phyloP scores from a whole-genome alignment of 2,797 vertebrate species.

The Apodemus agrarius region DNA sequence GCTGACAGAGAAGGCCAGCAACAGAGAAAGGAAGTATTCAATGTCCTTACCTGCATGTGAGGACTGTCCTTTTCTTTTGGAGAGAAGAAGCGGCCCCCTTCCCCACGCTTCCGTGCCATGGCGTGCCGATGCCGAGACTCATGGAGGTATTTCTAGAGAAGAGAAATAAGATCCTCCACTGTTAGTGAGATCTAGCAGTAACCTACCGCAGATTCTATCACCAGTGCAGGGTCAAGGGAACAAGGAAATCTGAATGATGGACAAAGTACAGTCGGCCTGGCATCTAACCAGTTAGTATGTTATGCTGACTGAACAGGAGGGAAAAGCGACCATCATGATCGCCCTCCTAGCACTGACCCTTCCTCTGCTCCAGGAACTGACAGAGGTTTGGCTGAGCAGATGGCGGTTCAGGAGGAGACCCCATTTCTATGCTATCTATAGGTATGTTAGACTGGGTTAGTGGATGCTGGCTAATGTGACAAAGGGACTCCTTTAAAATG shows the following conservation, averaged over 20 bases:
- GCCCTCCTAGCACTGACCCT: neutral
- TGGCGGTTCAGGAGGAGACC: neutral
- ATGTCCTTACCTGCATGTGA: conserved; percentile 86
- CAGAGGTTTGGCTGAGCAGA: neutral
- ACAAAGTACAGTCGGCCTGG: neutral
- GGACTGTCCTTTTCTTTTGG: conserved; percentile 95
- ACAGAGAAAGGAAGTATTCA: neutral
- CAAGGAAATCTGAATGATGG: neutral
- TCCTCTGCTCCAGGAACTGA: neutral
- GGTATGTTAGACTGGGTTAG: neutral
- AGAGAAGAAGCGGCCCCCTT: conserved; percentile 97
- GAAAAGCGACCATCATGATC: neutral
- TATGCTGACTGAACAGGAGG: neutral
- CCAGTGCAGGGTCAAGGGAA: neutral
- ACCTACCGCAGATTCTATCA: neutral
- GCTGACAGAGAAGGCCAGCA: neutral
- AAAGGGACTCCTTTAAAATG: neutral
- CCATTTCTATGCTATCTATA: neutral
- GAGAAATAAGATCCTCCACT: neutral
- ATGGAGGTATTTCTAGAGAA: conserved; percentile 96
- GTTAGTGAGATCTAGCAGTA: neutral
- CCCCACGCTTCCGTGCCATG: conserved; percentile 97
- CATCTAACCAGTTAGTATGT: neutral
- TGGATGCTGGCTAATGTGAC: neutral
- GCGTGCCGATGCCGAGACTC: conserved; percentile 98